Evolutionary conservation across 2,888 invertebrate genomes (phyloP).

Genomic region (Lasioglossum lativentre): DNA sequence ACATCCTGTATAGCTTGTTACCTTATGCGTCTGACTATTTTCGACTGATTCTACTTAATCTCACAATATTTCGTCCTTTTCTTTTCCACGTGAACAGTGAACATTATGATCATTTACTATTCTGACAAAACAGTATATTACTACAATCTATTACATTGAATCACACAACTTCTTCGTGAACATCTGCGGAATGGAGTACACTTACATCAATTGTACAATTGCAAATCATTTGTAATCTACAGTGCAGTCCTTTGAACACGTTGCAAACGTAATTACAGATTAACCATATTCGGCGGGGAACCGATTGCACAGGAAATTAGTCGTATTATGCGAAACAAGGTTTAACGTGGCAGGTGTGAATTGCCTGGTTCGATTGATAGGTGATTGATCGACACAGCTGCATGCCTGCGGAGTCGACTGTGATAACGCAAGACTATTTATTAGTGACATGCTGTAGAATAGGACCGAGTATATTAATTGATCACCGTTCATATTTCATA

Average conservation of each 20-base stretch:
- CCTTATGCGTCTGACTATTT: neutral
- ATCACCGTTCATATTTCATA: neutral
- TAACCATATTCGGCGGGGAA: slow-evolving; percentile 12
- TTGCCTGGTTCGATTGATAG: slow-evolving; percentile 35
- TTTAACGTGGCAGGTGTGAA: slow-evolving; percentile 23
- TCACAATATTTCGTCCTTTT: neutral
- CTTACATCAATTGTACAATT: neutral
- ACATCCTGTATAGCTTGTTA: too few species aligned
- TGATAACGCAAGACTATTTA: slow-evolving; percentile 24
- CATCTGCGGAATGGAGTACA: neutral
- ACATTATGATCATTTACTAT: neutral
- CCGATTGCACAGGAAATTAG: slow-evolving; percentile 34
- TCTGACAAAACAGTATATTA: neutral
- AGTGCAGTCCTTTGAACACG: neutral
- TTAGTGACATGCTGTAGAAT: slow-evolving; percentile 2
- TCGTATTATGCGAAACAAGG: slow-evolving; percentile 28
- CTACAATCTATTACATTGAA: neutral
- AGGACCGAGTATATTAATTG: neutral
- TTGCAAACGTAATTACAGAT: slow-evolving; percentile 4
- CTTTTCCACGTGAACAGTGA: too few species aligned
- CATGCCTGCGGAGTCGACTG: neutral
- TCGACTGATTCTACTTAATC: neutral
- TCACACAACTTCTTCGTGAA: neutral
- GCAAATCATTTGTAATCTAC: neutral
- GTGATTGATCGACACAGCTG: slow-evolving; percentile 45